These are phyloP conservation scores for Agelaius tricolor DNA, from an alignment of 2,113 vertebrate species.

Conservation along the genomic window DNA sequence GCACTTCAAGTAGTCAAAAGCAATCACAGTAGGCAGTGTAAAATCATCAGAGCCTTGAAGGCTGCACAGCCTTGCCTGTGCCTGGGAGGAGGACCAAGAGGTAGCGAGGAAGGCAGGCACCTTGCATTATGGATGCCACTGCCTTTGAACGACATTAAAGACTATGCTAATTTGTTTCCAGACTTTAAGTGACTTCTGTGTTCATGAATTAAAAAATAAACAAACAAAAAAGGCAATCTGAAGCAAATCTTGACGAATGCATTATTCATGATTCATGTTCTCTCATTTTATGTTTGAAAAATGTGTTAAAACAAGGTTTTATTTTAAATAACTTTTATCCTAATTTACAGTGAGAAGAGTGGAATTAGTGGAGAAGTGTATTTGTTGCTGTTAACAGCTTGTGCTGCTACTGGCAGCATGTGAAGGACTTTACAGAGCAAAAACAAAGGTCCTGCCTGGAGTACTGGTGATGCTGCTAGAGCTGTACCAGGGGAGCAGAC, in stretches of 20 bases:
- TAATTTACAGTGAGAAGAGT: not conserved
- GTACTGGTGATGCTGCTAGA: not conserved
- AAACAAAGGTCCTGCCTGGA: not conserved
- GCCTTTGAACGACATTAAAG: not conserved
- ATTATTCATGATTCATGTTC: constrained; percentile 43
- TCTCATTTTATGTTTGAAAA: not conserved
- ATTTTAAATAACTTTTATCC: constrained; percentile 33
- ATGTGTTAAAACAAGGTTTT: constrained; percentile 50
- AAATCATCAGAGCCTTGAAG: constrained; percentile 61
- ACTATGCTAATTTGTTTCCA: constrained; percentile 37
- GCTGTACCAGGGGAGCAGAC: not conserved
- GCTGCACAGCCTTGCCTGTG: not conserved
- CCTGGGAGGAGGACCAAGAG: constrained; percentile 30
- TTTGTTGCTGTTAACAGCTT: not conserved
- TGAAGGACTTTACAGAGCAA: not conserved
- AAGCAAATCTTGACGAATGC: not conserved
- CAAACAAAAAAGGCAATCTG: constrained; percentile 55
- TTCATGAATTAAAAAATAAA: constrained; percentile 52
- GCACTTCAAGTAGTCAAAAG: constrained; percentile 75
- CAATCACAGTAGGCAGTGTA: constrained; percentile 68
- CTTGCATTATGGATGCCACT: not conserved
- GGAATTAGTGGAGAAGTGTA: not conserved
- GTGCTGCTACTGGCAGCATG: not conserved
- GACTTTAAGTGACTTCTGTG: constrained; percentile 40
- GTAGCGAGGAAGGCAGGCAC: not conserved